These are phyloP conservation scores for Acanthiza pusilla DNA, from an alignment of 2,797 vertebrate genomes.

Conservation along the genomic window DNA sequence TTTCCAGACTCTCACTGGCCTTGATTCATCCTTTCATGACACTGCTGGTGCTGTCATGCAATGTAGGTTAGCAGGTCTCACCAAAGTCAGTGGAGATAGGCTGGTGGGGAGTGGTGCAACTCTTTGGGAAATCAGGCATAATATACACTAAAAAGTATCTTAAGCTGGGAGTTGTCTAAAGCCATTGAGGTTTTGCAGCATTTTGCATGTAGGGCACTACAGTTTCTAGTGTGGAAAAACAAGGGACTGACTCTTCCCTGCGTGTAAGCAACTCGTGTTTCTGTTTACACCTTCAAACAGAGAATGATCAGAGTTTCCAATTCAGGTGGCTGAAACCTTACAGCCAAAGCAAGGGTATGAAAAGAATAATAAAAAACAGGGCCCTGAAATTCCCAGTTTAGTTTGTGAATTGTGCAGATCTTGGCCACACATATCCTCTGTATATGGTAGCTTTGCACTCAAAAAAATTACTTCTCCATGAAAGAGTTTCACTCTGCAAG, in stretches of 20 bases:
- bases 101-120: not conserved
- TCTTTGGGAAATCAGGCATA: not conserved
- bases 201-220: not conserved
- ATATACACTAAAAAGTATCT: not conserved
- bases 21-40: not conserved
- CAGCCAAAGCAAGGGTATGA: not conserved
- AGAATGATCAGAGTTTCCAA: not conserved
- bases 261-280: not conserved
- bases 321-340: not conserved
- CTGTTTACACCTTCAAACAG: not conserved
- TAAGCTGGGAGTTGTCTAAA: not conserved
- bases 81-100: not conserved
- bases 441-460: not conserved
- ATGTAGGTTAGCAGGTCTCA: not conserved
- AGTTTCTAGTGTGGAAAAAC: not conserved
- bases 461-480: not conserved
- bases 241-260: not conserved
- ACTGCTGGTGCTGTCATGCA: not conserved
- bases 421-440: not conserved
- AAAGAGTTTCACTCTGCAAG: not conserved
- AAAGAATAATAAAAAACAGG: not conserved
- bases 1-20: not conserved
- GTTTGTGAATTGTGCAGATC: not conserved
- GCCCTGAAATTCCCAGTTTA: not conserved
- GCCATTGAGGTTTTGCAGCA: not conserved